phyloP scores from a whole-genome alignment of 1,140 invertebrate species.

The Neodiprion pinetum region DNA sequence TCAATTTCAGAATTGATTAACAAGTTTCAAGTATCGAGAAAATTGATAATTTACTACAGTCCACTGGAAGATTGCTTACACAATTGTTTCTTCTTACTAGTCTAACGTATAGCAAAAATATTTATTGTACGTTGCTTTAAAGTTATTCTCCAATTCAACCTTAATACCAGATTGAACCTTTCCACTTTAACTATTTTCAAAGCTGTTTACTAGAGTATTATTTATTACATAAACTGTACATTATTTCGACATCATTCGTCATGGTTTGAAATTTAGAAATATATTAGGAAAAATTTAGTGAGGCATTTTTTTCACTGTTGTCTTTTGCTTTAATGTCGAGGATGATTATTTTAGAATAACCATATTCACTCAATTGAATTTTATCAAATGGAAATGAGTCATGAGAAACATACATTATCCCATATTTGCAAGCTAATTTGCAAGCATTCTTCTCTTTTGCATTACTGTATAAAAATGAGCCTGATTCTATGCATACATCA shows the following conservation, averaged over 20 bases:
- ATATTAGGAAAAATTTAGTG: background rate
- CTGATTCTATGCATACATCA: too few relatives aligned
- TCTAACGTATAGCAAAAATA: background rate
- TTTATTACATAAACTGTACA: background rate
- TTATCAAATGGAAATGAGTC: too few relatives aligned
- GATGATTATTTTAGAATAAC: background rate
- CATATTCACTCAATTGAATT: too few relatives aligned
- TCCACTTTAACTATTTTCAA: background rate
- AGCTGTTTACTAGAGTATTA: background rate
- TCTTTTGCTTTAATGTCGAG: background rate
- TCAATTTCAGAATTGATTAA: background rate
- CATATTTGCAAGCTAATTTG: too few relatives aligned
- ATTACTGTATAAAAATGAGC: too few relatives aligned
- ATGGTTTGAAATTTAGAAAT: background rate
- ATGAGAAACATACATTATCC: too few relatives aligned
- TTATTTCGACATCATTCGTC: background rate
- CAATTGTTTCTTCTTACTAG: background rate
- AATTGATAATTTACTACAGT: background rate
- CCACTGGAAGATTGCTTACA: background rate
- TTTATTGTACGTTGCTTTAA: slow-evolving; percentile 1
- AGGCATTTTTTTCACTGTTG: background rate
- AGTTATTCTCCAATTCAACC: background rate
- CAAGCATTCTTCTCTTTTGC: too few relatives aligned
- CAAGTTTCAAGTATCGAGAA: background rate
- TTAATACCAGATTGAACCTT: background rate